Evolutionary conservation across 2,888 invertebrate species (phyloP), one percentile per base, ranked within the genome.

Genomic region (Scaptomyza tumidula): DNA sequence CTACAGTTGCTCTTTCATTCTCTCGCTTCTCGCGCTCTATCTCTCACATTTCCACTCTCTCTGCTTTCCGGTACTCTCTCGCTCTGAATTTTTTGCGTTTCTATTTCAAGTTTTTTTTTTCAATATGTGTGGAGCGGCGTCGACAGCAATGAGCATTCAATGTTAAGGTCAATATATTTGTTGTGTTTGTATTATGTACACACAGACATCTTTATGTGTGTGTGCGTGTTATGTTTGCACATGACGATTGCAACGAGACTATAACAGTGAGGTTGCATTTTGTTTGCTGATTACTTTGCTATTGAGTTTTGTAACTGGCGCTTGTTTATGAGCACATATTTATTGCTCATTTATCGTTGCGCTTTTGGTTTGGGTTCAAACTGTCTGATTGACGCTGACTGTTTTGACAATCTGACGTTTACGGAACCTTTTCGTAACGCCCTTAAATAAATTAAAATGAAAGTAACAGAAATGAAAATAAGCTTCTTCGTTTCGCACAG

Each of bases 91-190:
- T 10, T 33, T 50, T 64, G 37, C 43, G 58, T 19, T 54, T 68
- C 63, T 67, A 68, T 77, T 82, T 75, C 71, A 78, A 71, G 65
- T 74, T 62, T 54, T 64, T 54, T 64, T 68, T 59, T 60, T 62
- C 49, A 48, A 58, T 41, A 41, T 65, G 52, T 65, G 77, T 65
- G 56, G 60, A 71, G 69, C 56, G 59, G 50, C 73, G 58, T 48
- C 14, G 54, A 39, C 54, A 64, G 57, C 67, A 71, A 64, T 65
- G 69, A 76, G 69, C 69, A 78, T 89, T 90, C 90, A 90, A 89
- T 90, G 90, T 90, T 90, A 90, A 90, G 90, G 90, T 90, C 90
- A 89, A 80, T 82, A 75, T 62, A 73, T 78, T 75, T 86, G 66
- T 71, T 74, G 71, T 68, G 44, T 61, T 55, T 79, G 56, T 55